Evolutionary conservation across 2,888 invertebrate genomes (phyloP), one percentile per base, ranked within the genome.

Genomic region (Hanleya hanleyi): DNA sequence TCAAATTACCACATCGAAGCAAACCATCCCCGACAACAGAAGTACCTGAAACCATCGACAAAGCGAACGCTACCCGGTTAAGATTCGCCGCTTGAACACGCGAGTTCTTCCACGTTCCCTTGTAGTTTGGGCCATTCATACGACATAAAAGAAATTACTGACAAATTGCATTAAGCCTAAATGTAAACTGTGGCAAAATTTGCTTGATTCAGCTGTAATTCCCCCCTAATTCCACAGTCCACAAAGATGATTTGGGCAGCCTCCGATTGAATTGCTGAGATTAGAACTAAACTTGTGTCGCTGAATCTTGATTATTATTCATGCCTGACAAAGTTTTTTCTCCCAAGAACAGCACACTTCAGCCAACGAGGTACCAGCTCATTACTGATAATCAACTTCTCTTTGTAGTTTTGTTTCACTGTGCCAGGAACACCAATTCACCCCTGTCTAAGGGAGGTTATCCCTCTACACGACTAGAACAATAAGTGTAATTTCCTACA

Each of bases 81-180:
- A 29, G 29, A 29, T 57, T 29, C 22, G 29, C 22, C 57, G 57
- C 22, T 29, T 18, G 57, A 29, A 29, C 57, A 57, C 57, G 22
- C 29, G 26, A 57, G 12, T 57, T 22, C 57, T 29, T 57, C 57
- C 32, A 12, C 32, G 26, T 32, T 57, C 29, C 22, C 57, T 57
- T 57, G 29, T 57, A 57, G 29, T 29, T 29, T 2, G 26, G 29
- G 26, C 22, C 29, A 29, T 32, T 29, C 57, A 57, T 4, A 32
- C 57, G 15, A 57, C 57, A 57, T 57, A 57, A 57, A 57, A 57
- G 57, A 57, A 57, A 57, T 57, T 57, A 57, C 57, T 57, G 57
- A 57, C 57, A 57, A 57, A 57, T 57, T 57, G 29, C 57, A 57
- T 57, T 57, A 57, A 57, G 57, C 57, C 32, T 22, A 22, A 29